A percentile compares a stretch with the other conserved stretches of the same genome.
phyloP scores from a whole-genome alignment of 2,797 vertebrate species.

The Adrianichthys oophorus region DNA sequence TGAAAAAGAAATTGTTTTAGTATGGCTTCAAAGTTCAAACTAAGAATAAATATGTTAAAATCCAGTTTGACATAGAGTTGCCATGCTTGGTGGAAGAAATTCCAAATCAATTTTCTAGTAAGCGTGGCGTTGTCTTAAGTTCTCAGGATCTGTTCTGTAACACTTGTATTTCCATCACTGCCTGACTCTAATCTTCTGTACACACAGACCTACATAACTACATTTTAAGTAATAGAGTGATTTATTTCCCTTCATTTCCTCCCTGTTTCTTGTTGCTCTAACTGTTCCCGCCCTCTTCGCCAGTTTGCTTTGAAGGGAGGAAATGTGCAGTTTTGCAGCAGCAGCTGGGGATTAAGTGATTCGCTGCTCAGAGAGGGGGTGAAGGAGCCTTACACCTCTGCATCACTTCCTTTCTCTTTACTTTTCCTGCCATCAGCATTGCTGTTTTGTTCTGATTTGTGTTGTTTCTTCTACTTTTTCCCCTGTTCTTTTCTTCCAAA shows the following conservation, averaged over 20 bases:
- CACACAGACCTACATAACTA: no score
- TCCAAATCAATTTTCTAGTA: no score
- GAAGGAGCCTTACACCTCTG: slow-evolving; percentile 53
- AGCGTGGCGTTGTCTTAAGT: no score
- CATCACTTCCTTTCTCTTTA: slow-evolving; percentile 71
- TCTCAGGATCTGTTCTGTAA: no score
- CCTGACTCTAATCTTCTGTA: no score
- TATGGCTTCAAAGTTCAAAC: no score
- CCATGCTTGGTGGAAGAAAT: no score
- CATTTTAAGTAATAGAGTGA: slow-evolving; percentile 5
- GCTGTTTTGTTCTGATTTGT: slow-evolving; percentile 23
- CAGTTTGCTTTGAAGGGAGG: slow-evolving; percentile 76
- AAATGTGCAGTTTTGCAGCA: slow-evolving; percentile 69
- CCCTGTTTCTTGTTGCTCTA: slow-evolving; percentile 40
- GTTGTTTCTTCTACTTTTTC: slow-evolving; percentile 3
- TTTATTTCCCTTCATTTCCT: slow-evolving; percentile 47
- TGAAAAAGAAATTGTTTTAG: no score
- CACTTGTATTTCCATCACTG: no score
- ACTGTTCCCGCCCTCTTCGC: slow-evolving; percentile 42
- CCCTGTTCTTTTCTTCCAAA: slow-evolving; percentile 3
- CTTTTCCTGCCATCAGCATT: slow-evolving; percentile 36
- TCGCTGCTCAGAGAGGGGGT: slow-evolving; percentile 50
- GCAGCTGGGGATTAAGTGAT: slow-evolving; percentile 56
- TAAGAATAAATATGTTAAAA: no score
- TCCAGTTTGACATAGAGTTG: no score